phyloP scores from a whole-genome alignment of 1,140 invertebrate species.

The Paralvinella palmiformis region DNA sequence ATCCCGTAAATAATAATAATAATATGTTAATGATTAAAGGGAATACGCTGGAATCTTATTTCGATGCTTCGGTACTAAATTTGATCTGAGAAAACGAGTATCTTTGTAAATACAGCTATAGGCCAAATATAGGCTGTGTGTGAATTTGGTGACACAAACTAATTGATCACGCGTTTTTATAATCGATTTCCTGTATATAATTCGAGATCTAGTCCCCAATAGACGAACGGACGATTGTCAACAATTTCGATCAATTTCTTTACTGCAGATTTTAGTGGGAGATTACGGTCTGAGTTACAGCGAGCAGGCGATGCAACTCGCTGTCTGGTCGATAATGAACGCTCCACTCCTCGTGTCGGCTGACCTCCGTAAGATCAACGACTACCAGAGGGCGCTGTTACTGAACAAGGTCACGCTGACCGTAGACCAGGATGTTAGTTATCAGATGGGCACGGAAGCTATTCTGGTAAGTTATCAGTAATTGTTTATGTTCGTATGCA shows the following conservation, averaged over 20 bases:
- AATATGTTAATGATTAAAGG: not conserved
- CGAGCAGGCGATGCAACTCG: slow-evolving; percentile 49
- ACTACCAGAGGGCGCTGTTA: slow-evolving; percentile 4
- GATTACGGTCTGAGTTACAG: slow-evolving; percentile 27
- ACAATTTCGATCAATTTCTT: not conserved
- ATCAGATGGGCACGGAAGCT: not conserved
- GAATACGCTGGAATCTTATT: not conserved
- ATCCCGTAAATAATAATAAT: slow-evolving; percentile 65
- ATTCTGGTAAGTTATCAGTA: slow-evolving; percentile 7
- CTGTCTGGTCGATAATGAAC: slow-evolving; percentile 46
- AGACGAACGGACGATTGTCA: not conserved
- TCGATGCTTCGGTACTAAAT: not conserved
- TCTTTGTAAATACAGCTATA: not conserved
- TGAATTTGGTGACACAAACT: not conserved
- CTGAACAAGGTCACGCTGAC: slow-evolving; percentile 8
- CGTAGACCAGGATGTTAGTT: slow-evolving; percentile 17
- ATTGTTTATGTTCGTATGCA: not conserved
- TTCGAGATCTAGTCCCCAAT: not conserved
- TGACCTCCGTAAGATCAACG: slow-evolving; percentile 25
- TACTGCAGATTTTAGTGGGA: slow-evolving; percentile 19
- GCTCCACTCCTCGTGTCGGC: slow-evolving; percentile 52
- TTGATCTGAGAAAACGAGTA: not conserved
- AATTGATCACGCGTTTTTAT: not conserved
- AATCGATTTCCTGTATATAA: not conserved
- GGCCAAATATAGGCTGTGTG: no score